Conservation (phyloP, 2,113 vertebrate genomes). For the Cinclus cinclus region DNA sequence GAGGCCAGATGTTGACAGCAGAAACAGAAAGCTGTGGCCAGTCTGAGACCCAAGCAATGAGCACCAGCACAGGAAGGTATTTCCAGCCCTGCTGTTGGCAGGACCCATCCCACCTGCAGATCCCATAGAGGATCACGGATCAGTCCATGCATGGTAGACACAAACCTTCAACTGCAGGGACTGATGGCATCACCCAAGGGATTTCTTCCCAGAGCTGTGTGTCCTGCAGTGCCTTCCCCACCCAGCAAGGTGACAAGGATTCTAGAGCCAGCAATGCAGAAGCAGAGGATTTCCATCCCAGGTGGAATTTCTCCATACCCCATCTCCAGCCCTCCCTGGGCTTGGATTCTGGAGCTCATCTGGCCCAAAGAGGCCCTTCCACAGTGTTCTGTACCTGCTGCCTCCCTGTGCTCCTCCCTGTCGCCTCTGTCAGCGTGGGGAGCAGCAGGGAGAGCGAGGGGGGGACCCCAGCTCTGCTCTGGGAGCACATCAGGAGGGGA, state of each 20-base stretch:
- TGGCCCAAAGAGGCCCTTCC: background rate
- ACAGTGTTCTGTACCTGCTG: background rate
- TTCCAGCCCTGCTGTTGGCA: background rate
- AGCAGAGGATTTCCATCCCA: background rate
- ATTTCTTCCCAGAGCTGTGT: background rate
- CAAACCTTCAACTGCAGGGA: accelerated
- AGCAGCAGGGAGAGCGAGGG: background rate
- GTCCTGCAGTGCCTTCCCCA: background rate
- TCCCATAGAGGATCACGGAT: accelerated
- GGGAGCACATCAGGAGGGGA: background rate
- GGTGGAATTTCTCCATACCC: background rate
- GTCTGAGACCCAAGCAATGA: accelerated
- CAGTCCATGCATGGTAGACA: background rate
- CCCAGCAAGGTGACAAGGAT: background rate
- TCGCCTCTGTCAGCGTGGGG: background rate
- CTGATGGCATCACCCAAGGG: background rate
- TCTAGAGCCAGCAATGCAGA: background rate
- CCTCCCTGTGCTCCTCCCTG: background rate
- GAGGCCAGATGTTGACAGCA: background rate
- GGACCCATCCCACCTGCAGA: background rate
- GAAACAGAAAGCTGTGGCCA: background rate
- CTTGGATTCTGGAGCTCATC: background rate
- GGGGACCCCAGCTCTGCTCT: background rate
- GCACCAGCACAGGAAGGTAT: background rate
- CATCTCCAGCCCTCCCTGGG: background rate